phyloP scores from a whole-genome alignment of 2,888 invertebrate species.

The Acrobasis consociella region DNA sequence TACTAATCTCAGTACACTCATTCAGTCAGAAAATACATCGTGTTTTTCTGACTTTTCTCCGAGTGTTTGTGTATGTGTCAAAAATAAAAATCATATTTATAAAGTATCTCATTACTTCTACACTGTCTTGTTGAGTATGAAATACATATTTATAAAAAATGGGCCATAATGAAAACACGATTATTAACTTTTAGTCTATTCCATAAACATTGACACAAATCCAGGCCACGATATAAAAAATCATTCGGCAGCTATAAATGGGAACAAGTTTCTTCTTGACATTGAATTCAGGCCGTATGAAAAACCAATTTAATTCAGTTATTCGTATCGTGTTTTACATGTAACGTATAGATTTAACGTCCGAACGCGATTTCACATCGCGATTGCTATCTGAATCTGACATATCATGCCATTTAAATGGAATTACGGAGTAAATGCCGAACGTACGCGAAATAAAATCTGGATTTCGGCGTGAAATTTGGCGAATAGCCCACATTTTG shows the following conservation, averaged over 20 bases:
- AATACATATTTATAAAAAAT: too few relatives aligned
- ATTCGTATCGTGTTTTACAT: background rate
- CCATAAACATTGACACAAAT: background rate
- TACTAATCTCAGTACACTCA: too few relatives aligned
- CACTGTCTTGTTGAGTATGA: too few relatives aligned
- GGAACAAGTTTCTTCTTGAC: too few relatives aligned
- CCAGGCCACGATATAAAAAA: background rate
- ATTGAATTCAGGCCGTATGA: background rate
- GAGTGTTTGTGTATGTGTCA: too few relatives aligned
- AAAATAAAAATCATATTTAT: too few relatives aligned
- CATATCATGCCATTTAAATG: conserved; percentile 1
- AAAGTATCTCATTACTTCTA: too few relatives aligned
- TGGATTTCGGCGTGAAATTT: conserved; percentile 42
- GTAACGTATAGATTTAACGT: conserved; percentile 4
- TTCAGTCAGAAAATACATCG: too few relatives aligned
- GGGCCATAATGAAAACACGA: too few relatives aligned
- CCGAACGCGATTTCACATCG: conserved; percentile 16
- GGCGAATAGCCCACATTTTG: conserved; percentile 39
- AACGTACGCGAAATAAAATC: conserved; percentile 35
- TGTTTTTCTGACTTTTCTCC: too few relatives aligned
- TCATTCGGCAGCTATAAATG: too few relatives aligned
- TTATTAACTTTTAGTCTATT: too few relatives aligned
- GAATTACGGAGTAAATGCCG: conserved; percentile 1
- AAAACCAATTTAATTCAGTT: background rate
- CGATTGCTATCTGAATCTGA: background rate